A percentile compares a stretch with the other conserved stretches of the same genome.
Evolutionary conservation across 2,797 vertebrate species (phyloP).

Genomic region (Sitta carolinensis): DNA sequence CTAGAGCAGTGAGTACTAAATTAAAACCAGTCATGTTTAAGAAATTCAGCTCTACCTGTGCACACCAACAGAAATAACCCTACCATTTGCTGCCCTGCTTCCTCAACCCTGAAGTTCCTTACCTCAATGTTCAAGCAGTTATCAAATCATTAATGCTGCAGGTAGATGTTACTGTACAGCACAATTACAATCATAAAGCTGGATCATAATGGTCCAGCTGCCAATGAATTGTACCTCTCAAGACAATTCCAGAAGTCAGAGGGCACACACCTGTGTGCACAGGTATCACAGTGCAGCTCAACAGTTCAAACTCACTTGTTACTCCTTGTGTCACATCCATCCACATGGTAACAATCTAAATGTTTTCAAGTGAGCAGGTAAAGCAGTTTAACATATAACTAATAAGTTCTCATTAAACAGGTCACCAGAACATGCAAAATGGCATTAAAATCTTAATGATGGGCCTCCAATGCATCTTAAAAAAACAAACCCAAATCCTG

Average conservation of each 20-base stretch:
- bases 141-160: background rate
- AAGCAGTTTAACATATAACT: background rate
- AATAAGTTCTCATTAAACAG: background rate
- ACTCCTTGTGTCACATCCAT: background rate
- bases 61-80: background rate
- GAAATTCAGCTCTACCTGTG: background rate
- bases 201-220: background rate
- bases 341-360: background rate
- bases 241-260: background rate
- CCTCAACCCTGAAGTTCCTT: background rate
- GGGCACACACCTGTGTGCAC: background rate
- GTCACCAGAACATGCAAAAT: background rate
- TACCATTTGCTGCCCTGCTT: background rate
- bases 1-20: background rate
- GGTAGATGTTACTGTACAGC: background rate
- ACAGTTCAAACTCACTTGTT: background rate
- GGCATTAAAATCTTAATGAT: background rate
- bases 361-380: background rate
- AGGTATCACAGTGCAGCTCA: fast-evolving
- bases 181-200: background rate
- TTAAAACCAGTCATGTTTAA: background rate
- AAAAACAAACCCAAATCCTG: background rate
- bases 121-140: background rate
- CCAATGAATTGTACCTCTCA: background rate
- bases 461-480: background rate